A percentile compares a stretch with the other conserved stretches of the same genome.
These are phyloP conservation scores for Caerostris extrusa DNA, from an alignment of 1,140 invertebrate genomes.

Conservation along the genomic window DNA sequence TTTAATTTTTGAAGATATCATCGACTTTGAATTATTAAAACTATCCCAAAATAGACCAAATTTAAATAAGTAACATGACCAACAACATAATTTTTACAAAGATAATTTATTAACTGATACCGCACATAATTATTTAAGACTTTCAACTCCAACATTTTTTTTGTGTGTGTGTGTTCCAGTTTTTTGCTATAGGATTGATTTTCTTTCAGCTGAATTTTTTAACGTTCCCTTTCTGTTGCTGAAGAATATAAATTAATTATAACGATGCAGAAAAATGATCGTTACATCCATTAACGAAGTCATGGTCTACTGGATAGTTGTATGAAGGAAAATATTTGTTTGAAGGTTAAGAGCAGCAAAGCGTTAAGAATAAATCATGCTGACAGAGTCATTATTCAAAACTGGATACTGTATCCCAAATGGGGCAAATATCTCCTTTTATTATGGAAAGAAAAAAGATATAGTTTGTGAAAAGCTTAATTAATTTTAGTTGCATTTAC, in stretches of 20 bases:
- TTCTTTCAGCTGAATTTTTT: not conserved
- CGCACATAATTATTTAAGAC: not conserved
- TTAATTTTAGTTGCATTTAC: constrained; percentile 19
- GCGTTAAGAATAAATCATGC: constrained; percentile 14
- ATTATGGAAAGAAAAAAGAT: not conserved
- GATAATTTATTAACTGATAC: not conserved
- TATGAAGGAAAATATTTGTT: constrained; percentile 10
- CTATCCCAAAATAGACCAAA: not conserved
- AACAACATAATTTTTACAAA: not conserved
- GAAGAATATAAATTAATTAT: constrained; percentile 13
- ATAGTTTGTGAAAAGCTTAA: not conserved
- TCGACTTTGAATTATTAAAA: not conserved
- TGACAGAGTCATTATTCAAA: constrained; percentile 26
- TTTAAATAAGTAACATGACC: constrained; percentile 10
- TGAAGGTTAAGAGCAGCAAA: not conserved
- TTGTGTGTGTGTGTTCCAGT: not conserved
- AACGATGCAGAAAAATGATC: not conserved
- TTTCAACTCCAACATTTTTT: not conserved
- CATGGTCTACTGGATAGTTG: constrained; percentile 2
- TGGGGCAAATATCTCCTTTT: constrained; percentile 3
- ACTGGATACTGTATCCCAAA: constrained; percentile 20
- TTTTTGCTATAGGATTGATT: not conserved
- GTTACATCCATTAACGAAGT: constrained; percentile 12
- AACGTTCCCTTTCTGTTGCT: not conserved
- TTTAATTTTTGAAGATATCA: not conserved